A percentile compares a stretch with the other conserved stretches of the same genome.
Conservation (phyloP, 23 tunicate genomes). For the Aplidium turbinatum region DNA sequence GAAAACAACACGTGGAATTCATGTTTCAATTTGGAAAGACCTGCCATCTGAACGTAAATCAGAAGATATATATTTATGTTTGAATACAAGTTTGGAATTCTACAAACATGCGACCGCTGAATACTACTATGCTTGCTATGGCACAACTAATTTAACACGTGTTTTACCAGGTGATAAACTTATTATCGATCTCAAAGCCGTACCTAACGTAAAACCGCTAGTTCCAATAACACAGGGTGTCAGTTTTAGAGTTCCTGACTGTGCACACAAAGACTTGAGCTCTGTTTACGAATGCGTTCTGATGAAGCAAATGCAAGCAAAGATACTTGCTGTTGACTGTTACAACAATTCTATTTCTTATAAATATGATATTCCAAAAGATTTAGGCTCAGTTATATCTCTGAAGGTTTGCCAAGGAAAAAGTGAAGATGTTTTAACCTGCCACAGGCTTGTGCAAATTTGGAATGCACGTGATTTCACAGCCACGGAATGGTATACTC, state of each 20-base stretch:
- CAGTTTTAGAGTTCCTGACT: neutral
- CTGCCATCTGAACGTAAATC: too few relatives aligned
- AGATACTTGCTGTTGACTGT: neutral
- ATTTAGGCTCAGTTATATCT: neutral
- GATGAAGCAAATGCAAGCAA: neutral
- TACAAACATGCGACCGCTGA: neutral
- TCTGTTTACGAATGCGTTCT: conserved; percentile 14
- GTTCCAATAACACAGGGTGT: too few relatives aligned
- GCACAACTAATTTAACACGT: neutral
- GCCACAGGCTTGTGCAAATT: neutral
- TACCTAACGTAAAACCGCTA: too few relatives aligned
- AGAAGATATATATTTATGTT: conserved; percentile 6
- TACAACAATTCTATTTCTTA: neutral
- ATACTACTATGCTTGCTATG: conserved; percentile 18
- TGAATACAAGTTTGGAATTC: neutral
- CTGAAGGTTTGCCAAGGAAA: conserved; percentile 20
- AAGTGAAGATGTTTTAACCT: neutral
- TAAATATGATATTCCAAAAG: neutral
- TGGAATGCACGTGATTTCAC: neutral
- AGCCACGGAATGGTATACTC: neutral
- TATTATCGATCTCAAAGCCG: neutral
- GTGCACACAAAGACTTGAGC: neutral
- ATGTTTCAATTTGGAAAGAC: too few relatives aligned
- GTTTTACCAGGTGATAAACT: conserved; percentile 16
- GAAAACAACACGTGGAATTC: too few relatives aligned